These are phyloP conservation scores for Erythrocebus patas DNA, from an alignment of 2,113 vertebrate genomes.

Conservation along the genomic window DNA sequence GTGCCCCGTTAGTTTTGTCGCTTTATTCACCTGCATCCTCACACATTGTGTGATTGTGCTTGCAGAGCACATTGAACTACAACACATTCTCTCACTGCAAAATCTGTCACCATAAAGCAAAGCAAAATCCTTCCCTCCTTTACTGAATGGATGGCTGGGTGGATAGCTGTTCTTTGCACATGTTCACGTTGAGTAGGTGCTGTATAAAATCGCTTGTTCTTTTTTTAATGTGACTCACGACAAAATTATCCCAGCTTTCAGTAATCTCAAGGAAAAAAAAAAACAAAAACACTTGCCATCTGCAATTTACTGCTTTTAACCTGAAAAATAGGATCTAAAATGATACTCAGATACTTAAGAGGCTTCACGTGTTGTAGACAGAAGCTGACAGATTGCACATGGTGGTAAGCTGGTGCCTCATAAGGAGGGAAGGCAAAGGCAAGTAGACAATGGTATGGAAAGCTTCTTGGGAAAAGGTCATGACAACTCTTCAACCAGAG, in stretches of 20 bases:
- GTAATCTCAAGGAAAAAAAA: constrained; percentile 80
- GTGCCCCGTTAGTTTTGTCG: background rate
- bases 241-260: constrained; percentile 85
- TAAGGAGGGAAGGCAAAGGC: background rate
- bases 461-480: constrained; percentile 69
- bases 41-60: background rate
- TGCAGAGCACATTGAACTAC: background rate
- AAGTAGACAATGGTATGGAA: constrained; percentile 42
- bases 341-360: constrained; percentile 76
- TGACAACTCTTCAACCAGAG: background rate
- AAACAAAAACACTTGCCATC: constrained; percentile 78
- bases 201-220: constrained; percentile 82
- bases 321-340: constrained; percentile 78
- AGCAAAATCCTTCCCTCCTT: background rate
- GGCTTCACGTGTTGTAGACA: constrained; percentile 73
- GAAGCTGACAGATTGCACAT: constrained; percentile 70
- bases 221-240: constrained; percentile 86
- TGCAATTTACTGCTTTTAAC: constrained; percentile 87
- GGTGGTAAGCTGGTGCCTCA: background rate
- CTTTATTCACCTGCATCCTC: background rate
- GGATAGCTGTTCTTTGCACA: constrained; percentile 74
- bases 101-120: constrained; percentile 30
- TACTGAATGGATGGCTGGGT: constrained; percentile 73
- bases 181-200: constrained; percentile 80
- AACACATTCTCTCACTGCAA: constrained; percentile 9